Evolutionary conservation across 2,888 invertebrate genomes (phyloP).

Genomic region (Fragum sueziense): DNA sequence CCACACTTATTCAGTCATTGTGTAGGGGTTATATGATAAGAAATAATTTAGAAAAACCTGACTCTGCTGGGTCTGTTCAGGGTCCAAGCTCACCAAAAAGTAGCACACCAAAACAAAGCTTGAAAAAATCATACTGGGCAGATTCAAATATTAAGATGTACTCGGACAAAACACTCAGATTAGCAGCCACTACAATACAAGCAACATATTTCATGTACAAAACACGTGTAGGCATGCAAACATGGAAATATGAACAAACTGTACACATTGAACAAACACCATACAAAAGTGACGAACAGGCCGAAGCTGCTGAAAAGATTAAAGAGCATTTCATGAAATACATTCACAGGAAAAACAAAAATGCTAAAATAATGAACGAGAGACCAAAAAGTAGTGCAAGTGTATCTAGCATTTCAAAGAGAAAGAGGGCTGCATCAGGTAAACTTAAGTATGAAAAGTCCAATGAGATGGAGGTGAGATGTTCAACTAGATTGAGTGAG

Average conservation of each 20-base stretch:
- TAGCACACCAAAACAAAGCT: background rate
- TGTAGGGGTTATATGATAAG: conserved; percentile 50
- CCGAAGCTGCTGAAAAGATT: conserved; percentile 3
- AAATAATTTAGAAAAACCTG: conserved; percentile 19
- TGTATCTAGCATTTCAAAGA: background rate
- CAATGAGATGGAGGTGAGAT: background rate
- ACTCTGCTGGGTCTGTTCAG: conserved; percentile 39
- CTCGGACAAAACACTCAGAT: conserved; percentile 51
- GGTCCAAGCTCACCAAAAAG: conserved; percentile 33
- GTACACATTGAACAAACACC: conserved; percentile 5
- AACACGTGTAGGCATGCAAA: conserved; percentile 30
- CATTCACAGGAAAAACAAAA: conserved; percentile 13
- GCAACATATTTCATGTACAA: conserved; percentile 39
- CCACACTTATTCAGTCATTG: conserved; percentile 48
- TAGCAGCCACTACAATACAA: conserved; percentile 44
- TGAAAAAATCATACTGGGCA: conserved; percentile 47
- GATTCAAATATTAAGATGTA: conserved; percentile 56
- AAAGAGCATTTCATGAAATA: conserved; percentile 15
- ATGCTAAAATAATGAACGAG: background rate
- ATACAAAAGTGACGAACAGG: conserved; percentile 12
- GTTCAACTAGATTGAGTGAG: background rate
- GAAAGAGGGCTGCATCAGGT: conserved; percentile 21
- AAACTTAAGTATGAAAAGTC: background rate
- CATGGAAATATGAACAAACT: conserved; percentile 2
- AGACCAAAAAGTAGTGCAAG: conserved; percentile 15